These are phyloP conservation scores for Lagodon rhomboides DNA, from an alignment of 2,797 vertebrate species.

Conservation along the genomic window DNA sequence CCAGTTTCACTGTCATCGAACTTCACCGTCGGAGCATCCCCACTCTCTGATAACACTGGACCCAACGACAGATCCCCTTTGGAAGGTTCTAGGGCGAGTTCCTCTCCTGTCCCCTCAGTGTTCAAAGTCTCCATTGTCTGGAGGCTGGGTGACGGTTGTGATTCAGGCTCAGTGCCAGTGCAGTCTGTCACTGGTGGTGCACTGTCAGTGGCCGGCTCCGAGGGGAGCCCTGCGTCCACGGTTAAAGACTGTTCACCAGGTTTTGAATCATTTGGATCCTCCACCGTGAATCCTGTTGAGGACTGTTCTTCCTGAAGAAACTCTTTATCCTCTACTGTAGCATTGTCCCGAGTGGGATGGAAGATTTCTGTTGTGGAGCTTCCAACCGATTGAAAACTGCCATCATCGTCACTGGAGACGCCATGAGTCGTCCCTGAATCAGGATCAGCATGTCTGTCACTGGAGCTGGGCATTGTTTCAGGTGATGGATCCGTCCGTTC, in stretches of 20 bases:
- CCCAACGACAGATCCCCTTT: conserved; percentile 40
- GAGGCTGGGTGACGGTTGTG: conserved; percentile 44
- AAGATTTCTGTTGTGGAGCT: conserved; percentile 77
- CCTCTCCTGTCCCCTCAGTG: conserved; percentile 44
- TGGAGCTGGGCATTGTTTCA: conserved; percentile 24
- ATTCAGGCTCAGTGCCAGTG: conserved; percentile 49
- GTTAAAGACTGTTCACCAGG: neutral
- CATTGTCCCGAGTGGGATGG: conserved; percentile 54
- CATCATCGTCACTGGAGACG: conserved; percentile 74
- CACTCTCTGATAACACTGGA: conserved; percentile 7
- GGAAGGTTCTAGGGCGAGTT: conserved; percentile 36
- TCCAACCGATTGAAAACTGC: conserved; percentile 70
- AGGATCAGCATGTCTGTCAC: conserved; percentile 1
- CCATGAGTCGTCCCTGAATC: conserved; percentile 27
- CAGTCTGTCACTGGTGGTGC: conserved; percentile 17
- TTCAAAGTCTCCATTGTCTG: conserved; percentile 54
- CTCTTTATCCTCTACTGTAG: conserved; percentile 21
- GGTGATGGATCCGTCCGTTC: neutral
- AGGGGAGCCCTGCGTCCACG: conserved; percentile 13
- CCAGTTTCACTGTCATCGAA: conserved; percentile 16
- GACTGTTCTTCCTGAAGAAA: neutral
- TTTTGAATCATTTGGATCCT: conserved; percentile 29
- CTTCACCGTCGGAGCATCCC: conserved; percentile 12
- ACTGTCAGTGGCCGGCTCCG: conserved; percentile 14
- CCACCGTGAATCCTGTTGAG: neutral